Evolutionary conservation across 2,888 invertebrate species (phyloP).

Genomic region (Catocala fraxini): DNA sequence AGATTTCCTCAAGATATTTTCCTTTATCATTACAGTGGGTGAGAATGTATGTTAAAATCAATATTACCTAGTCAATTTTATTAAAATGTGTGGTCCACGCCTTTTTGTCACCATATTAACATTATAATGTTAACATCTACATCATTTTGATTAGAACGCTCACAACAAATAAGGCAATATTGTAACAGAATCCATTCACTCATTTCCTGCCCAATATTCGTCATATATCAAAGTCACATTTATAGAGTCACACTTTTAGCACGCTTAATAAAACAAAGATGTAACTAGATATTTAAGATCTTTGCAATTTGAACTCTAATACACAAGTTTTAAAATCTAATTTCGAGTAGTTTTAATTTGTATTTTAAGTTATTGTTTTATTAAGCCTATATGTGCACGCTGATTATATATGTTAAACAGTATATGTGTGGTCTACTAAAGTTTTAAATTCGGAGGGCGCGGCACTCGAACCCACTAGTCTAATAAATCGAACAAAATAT

Average conservation of each 20-base stretch:
- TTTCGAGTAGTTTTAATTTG: no score
- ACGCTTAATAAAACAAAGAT: no score
- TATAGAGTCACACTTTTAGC: constrained; percentile 29
- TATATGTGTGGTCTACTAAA: constrained; percentile 46
- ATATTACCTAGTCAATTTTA: no score
- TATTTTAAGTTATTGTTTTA: no score
- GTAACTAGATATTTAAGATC: no score
- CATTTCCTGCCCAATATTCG: constrained; percentile 12
- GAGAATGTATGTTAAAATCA: no score
- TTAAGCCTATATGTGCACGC: constrained; percentile 13
- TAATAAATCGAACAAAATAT: constrained; percentile 14
- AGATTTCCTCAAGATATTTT: no score
- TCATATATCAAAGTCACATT: constrained; percentile 33
- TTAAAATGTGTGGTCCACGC: no score
- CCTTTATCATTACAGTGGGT: no score
- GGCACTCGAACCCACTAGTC: constrained; percentile 10
- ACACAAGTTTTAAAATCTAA: no score
- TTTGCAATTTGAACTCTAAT: no score
- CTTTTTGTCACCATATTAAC: constrained; percentile 7
- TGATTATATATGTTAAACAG: constrained; percentile 40
- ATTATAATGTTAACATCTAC: constrained; percentile 8
- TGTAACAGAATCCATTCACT: constrained; percentile 24
- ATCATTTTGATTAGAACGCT: no score
- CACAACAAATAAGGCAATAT: background rate
- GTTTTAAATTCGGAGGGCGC: constrained; percentile 44